Conservation (phyloP, 2,888 invertebrate species). For the Yponomeuta malinellus region DNA sequence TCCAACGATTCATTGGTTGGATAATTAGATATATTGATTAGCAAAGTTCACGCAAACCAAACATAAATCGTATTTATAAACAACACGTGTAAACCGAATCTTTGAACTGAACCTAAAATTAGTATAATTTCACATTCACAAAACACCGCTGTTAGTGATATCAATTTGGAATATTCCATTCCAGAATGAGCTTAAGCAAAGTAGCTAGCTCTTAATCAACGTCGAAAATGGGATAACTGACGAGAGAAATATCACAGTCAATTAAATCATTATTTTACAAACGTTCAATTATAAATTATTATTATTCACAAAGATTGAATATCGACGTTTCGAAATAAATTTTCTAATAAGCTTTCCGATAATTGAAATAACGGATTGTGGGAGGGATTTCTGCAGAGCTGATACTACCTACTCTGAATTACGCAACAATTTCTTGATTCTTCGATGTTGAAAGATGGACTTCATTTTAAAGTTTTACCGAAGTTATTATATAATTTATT, state of each 20-base stretch:
- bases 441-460: too few relatives aligned
- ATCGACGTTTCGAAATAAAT: constrained; percentile 25
- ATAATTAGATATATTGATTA: too few relatives aligned
- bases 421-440: constrained; percentile 20
- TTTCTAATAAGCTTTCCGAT: constrained; percentile 37
- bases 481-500: too few relatives aligned
- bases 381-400: constrained; percentile 26
- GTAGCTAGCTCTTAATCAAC: constrained; percentile 9
- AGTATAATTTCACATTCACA: constrained; percentile 25
- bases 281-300: not conserved
- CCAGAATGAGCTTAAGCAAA: not conserved
- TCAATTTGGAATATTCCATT: constrained; percentile 9
- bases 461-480: too few relatives aligned
- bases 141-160: constrained; percentile 10
- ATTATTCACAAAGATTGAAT: constrained; percentile 8
- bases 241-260: constrained; percentile 23
- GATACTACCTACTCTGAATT: constrained; percentile 25
- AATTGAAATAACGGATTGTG: constrained; percentile 26
- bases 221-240: not conserved
- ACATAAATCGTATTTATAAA: not conserved
- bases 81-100: not conserved
- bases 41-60: too few relatives aligned
- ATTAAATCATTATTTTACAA: constrained; percentile 33
- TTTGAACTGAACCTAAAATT: not conserved
- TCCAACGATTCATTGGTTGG: too few relatives aligned